Percentiles rank a stretch among this genome's conserved stretches.
These are phyloP conservation scores for Erannis defoliaria DNA, from an alignment of 2,888 invertebrate genomes.

Conservation along the genomic window DNA sequence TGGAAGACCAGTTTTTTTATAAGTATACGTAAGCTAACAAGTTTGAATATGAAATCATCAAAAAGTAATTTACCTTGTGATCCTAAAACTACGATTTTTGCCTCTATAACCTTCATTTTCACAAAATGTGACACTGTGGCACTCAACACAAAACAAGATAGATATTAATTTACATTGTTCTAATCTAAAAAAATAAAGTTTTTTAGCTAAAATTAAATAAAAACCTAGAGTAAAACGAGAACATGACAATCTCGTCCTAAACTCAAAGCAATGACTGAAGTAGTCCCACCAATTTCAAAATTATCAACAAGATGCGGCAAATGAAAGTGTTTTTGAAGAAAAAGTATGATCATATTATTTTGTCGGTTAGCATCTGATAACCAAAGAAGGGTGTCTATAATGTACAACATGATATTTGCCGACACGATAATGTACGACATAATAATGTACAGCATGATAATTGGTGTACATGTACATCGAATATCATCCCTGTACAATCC, in stretches of 20 bases:
- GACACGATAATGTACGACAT: too few species aligned
- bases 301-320: constrained; percentile 1
- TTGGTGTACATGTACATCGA: too few species aligned
- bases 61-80: constrained; percentile 88
- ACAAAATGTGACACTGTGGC: constrained; percentile 44
- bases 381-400: too few species aligned
- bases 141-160: constrained; percentile 29
- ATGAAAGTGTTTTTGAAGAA: neutral
- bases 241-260: constrained; percentile 5
- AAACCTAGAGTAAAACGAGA: constrained; percentile 18
- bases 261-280: constrained; percentile 21
- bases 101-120: constrained; percentile 92
- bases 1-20: constrained; percentile 43
- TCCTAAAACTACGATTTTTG: constrained; percentile 95
- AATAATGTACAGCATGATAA: too few species aligned
- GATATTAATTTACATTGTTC: constrained; percentile 39
- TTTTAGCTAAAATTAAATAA: constrained; percentile 42
- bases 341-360: constrained; percentile 10
- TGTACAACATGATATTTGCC: too few species aligned
- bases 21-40: constrained; percentile 18
- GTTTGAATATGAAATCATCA: constrained; percentile 41
- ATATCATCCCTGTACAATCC: too few species aligned
- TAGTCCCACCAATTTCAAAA: constrained; percentile 26
- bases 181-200: constrained; percentile 30
- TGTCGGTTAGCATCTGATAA: constrained; percentile 3